Percentiles rank a stretch among this genome's conserved stretches.
Conservation (phyloP, 2,888 invertebrate species). For the Ptychoptera contaminata region DNA sequence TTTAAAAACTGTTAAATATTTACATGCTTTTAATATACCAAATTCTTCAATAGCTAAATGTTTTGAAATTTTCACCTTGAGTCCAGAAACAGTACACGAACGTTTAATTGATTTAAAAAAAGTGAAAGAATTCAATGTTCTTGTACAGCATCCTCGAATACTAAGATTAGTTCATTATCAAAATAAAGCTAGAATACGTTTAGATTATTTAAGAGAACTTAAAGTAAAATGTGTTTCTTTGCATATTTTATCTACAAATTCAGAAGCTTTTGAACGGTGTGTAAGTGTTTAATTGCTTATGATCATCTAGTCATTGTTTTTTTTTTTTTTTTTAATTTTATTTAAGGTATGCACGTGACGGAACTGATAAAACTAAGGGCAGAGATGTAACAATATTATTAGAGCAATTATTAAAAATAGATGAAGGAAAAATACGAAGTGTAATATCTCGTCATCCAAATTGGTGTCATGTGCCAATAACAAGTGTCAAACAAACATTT, state of each 20-base stretch:
- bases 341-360: slow-evolving; percentile 36
- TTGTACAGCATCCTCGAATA: slow-evolving; percentile 43
- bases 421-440: slow-evolving; percentile 20
- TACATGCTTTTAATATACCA: slow-evolving; percentile 41
- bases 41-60: slow-evolving; percentile 35
- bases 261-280: slow-evolving; percentile 28
- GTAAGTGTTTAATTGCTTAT: too few species aligned
- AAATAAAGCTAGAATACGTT: slow-evolving; percentile 31
- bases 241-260: slow-evolving; percentile 28
- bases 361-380: slow-evolving; percentile 36
- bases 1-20: slow-evolving; percentile 35
- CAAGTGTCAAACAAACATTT: slow-evolving; percentile 41
- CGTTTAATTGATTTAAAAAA: slow-evolving; percentile 39
- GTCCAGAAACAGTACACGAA: slow-evolving; percentile 38
- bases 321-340: not conserved
- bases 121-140: slow-evolving; percentile 42
- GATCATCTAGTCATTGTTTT: not conserved
- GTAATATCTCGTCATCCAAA: slow-evolving; percentile 42
- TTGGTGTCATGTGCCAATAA: slow-evolving; percentile 44
- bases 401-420: slow-evolving; percentile 22
- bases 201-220: slow-evolving; percentile 35
- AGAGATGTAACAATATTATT: slow-evolving; percentile 32
- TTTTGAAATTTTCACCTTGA: slow-evolving; percentile 41
- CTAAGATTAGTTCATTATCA: slow-evolving; percentile 34
- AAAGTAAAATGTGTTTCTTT: slow-evolving; percentile 35